Evolutionary conservation across 2,113 vertebrate species (phyloP), one percentile per base, ranked within the genome.

Genomic region (Plecotus auritus): DNA sequence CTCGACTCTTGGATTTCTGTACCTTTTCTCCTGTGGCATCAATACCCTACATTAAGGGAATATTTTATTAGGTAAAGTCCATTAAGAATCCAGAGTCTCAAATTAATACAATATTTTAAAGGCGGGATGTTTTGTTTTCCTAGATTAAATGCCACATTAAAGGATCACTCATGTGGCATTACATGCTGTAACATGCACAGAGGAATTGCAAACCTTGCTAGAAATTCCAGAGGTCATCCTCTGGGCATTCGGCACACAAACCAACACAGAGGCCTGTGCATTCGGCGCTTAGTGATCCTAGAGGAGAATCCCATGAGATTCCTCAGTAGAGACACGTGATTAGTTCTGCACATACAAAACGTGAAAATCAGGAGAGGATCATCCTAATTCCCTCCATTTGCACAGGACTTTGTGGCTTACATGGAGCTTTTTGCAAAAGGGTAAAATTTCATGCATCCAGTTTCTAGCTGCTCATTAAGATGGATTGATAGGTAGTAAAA

Each of bases 171-270:
- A 2, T 49, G 9, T 37, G 35, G 40, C 49, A 16, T 70, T 61
- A 37, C 90, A 30, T 51, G 49, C 56, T 93, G 23, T 37, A 76
- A 59, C 51, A 77, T 8, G 59, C 81, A 77, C n/a, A 87, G 84
- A 96, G 45, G 80, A 93, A 93, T 64, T 40, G 32, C 9, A 87
- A 85, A 88, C 35, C 35, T 93, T 90, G n/a, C 92, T 90, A 84
- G 26, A 94, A 95, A 93, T 92, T 40, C 51, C 72, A 76, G 74
- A 86, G 87, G 64, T 83, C 89, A 72, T 22, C 59, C 81, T 72
- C 72, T 82, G 61, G 74, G 85, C 59, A 35, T 30, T 78, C 64
- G 37, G 54, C 35, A 30, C 3, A 61, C 47, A 61, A 87, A 23
- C 70, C 30, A 61, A 45, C 78, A 59, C 49, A 85, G 66, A 83